Conservation (phyloP, 2,797 vertebrate species). For the Tapirus indicus region DNA sequence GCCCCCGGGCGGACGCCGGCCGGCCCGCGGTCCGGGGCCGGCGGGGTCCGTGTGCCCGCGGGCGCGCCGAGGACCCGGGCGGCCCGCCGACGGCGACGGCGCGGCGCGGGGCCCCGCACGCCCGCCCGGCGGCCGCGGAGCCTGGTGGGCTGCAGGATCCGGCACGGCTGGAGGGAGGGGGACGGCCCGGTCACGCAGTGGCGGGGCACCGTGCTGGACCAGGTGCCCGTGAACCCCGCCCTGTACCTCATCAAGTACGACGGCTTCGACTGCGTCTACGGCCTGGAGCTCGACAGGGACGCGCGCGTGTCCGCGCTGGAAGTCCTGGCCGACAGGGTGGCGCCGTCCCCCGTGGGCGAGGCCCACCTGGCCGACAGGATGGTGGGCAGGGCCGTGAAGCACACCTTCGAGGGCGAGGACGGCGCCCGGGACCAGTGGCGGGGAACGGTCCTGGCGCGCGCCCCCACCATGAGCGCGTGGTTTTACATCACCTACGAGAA, state of each 20-base stretch:
- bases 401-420: neutral
- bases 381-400: neutral
- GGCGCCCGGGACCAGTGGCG: neutral
- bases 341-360: neutral
- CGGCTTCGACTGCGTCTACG: constrained; percentile 50
- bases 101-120: neutral
- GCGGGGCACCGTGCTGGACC: neutral
- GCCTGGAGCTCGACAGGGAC: neutral
- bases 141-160: neutral
- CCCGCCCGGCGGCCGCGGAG: neutral
- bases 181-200: neutral
- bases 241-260: neutral
- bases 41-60: too few species aligned
- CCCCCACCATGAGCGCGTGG: neutral
- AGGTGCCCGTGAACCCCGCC: neutral
- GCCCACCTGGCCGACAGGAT: neutral
- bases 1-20: too few species aligned
- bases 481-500: neutral
- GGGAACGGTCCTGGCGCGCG: neutral
- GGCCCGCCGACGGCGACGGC: neutral
- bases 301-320: neutral
- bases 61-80: too few species aligned
- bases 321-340: neutral
- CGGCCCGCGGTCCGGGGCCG: too few species aligned
- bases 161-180: neutral